Evolutionary conservation across 2,888 invertebrate genomes (phyloP).

Genomic region (Caenorhabditis sp.): DNA sequence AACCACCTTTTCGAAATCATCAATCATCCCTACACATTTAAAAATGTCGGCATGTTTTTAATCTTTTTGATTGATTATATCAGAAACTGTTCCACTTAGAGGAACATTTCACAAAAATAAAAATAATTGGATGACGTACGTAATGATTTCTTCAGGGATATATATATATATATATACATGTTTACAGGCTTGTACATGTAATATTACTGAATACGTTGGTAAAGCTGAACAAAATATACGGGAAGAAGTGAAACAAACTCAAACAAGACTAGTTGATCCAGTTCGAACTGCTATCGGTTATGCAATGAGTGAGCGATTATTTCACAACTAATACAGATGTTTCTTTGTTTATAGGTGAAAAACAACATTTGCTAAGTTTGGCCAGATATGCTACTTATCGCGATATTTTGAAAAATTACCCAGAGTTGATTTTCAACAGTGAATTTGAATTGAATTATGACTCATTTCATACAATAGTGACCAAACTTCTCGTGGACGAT

Average conservation of each 20-base stretch:
- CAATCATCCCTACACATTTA: neutral
- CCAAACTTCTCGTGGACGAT: constrained; percentile 11
- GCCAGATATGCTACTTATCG: constrained; percentile 14
- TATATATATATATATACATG: no score
- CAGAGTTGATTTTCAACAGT: constrained; percentile 16
- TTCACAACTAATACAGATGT: neutral
- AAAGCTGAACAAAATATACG: constrained; percentile 20
- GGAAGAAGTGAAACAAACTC: constrained; percentile 22
- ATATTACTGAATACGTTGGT: neutral
- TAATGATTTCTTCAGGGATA: neutral
- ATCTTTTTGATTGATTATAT: constrained; percentile 1
- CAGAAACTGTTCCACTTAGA: neutral
- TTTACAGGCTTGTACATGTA: neutral
- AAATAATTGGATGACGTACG: neutral
- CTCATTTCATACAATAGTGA: constrained; percentile 10
- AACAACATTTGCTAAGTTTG: constrained; percentile 19
- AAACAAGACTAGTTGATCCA: constrained; percentile 25
- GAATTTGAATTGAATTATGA: constrained; percentile 9
- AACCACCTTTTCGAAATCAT: neutral
- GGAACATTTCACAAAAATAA: neutral
- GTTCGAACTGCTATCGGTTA: constrained; percentile 28
- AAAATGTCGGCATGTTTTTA: neutral
- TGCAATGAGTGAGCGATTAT: constrained; percentile 23
- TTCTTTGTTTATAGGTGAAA: constrained; percentile 22
- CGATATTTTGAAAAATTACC: constrained; percentile 14